These are phyloP conservation scores for Danaus chrysippus DNA, from an alignment of 2,888 invertebrate species.

Conservation along the genomic window DNA sequence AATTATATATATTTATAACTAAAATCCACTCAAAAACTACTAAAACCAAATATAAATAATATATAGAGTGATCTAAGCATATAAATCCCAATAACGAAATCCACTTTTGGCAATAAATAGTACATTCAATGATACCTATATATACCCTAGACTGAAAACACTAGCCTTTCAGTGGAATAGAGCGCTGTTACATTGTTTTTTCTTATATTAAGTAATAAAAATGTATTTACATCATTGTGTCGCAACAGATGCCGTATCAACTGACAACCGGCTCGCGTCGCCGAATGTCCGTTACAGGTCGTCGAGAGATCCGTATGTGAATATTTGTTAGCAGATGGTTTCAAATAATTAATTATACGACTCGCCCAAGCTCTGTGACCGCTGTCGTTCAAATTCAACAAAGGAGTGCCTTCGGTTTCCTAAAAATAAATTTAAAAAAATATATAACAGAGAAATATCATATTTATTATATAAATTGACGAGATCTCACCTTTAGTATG, in stretches of 20 bases:
- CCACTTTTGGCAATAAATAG: too few relatives aligned
- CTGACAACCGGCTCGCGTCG: constrained; percentile 84
- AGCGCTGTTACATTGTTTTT: not conserved
- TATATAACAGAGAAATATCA: too few relatives aligned
- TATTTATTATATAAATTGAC: constrained; percentile 9
- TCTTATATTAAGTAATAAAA: constrained; percentile 5
- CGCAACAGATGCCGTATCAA: constrained; percentile 86
- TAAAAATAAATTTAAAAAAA: constrained; percentile 33
- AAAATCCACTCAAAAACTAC: too few relatives aligned
- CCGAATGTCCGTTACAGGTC: constrained; percentile 78
- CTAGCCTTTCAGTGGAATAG: too few relatives aligned
- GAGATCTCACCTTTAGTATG: constrained; percentile 83
- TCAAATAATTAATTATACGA: constrained; percentile 89
- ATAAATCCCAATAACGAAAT: not conserved
- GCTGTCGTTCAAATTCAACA: constrained; percentile 64
- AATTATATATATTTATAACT: too few relatives aligned
- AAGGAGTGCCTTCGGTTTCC: constrained; percentile 56
- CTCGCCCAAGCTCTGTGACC: constrained; percentile 75
- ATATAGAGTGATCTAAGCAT: not conserved
- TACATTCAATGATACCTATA: too few relatives aligned
- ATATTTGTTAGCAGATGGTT: constrained; percentile 92
- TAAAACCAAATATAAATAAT: too few relatives aligned
- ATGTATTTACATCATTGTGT: constrained; percentile 79
- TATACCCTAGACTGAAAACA: too few relatives aligned
- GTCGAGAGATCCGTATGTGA: constrained; percentile 88